Percentiles rank a stretch among this genome's conserved stretches.
Evolutionary conservation across 1,140 invertebrate genomes (phyloP).

Genomic region (Rhyacophila brunnea): DNA sequence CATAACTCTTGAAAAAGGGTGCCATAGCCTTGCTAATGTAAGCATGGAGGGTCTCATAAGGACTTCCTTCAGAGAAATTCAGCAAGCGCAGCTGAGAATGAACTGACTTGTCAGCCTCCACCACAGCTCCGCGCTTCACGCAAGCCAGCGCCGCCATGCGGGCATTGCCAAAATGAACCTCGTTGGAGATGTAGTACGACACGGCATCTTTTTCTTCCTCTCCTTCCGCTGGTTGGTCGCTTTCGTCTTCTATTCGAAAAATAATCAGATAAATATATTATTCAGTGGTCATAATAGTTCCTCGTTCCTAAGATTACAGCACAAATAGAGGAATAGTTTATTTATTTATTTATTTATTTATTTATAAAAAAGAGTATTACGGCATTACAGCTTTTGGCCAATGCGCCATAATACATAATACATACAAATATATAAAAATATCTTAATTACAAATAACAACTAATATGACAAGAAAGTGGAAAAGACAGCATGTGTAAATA

Average conservation of each 20-base stretch:
- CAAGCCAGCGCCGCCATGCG: conserved; percentile 88
- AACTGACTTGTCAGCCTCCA: conserved; percentile 96
- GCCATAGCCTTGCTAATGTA: conserved; percentile 93
- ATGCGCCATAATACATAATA: too few relatives aligned
- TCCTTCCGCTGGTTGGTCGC: conserved; percentile 67
- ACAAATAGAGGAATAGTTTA: too few relatives aligned
- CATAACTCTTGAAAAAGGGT: conserved; percentile 97
- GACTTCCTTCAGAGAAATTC: conserved; percentile 91
- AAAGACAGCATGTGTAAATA: too few relatives aligned
- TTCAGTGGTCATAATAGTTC: too few relatives aligned
- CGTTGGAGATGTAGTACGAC: conserved; percentile 83
- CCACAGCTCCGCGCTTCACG: conserved; percentile 83
- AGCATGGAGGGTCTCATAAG: conserved; percentile 95
- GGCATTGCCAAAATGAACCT: conserved; percentile 86
- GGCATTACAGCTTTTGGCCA: too few relatives aligned
- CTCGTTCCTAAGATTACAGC: too few relatives aligned
- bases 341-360: too few relatives aligned
- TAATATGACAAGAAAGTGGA: too few relatives aligned
- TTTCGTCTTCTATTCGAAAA: conserved; percentile 74
- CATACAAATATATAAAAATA: too few relatives aligned
- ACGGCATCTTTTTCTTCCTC: conserved; percentile 87
- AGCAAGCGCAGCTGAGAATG: conserved; percentile 86
- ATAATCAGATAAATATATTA: too few relatives aligned
- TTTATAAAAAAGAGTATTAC: too few relatives aligned
- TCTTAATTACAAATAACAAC: too few relatives aligned